Evolutionary conservation across 1,140 invertebrate species (phyloP).

Genomic region (Drosophila bocqueti): DNA sequence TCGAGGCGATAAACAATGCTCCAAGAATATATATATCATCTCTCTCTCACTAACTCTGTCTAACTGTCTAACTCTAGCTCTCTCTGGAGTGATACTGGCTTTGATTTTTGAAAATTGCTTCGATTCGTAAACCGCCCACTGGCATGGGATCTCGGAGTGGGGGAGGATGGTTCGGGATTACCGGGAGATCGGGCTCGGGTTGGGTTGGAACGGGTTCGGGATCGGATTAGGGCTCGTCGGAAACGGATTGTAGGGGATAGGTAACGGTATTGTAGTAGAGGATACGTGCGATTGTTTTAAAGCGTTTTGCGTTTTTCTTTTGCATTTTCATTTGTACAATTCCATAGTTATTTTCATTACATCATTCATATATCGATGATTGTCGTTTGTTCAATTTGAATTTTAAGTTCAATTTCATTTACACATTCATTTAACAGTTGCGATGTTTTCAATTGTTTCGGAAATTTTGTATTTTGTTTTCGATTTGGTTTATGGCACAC

Average conservation of each 20-base stretch:
- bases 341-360: conserved; percentile 49
- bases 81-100: conserved; percentile 52
- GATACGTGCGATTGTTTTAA: conserved; percentile 85
- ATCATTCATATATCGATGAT: conserved; percentile 49
- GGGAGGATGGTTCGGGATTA: conserved; percentile 6
- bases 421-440: conserved; percentile 17
- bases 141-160: conserved; percentile 43
- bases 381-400: conserved; percentile 31
- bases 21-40: conserved; percentile 52
- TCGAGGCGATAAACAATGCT: conserved; percentile 59
- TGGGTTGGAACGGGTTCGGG: conserved; percentile 27
- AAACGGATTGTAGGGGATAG: conserved; percentile 81
- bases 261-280: conserved; percentile 85
- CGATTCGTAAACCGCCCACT: conserved; percentile 74
- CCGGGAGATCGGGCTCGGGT: background rate
- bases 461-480: conserved; percentile 39
- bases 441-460: conserved; percentile 10
- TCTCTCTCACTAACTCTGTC: conserved; percentile 39
- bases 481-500: conserved; percentile 49
- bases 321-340: conserved; percentile 81
- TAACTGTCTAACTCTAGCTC: conserved; percentile 32
- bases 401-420: conserved; percentile 14
- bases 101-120: conserved; percentile 72
- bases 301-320: conserved; percentile 85
- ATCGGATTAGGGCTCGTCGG: conserved; percentile 77